Evolutionary conservation across 2,888 invertebrate species (phyloP), one percentile per base, ranked within the genome.

Genomic region (Drosophila cognata): DNA sequence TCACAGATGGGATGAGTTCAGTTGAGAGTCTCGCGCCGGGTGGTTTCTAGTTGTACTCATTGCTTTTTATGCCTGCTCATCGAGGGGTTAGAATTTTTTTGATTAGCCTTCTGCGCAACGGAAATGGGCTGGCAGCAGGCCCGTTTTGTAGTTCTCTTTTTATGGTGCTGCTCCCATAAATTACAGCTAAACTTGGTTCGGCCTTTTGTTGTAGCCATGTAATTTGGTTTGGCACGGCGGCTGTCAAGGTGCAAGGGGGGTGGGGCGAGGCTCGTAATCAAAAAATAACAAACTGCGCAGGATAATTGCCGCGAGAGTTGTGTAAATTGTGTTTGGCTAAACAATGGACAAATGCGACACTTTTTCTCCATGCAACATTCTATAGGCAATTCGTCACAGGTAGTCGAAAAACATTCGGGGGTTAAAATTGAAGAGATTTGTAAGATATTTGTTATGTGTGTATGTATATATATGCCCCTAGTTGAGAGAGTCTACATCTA

Each of bases 71-170:
- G 55, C 59, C 8, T 51, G n/a, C 48, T 62, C 55, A 64, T 61
- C 25, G 68, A 78, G 74, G 89, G 87, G 89, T 90, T 82, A 74
- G 67, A 80, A 81, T 69, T 52, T 56, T 38, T 73, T 83, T 88
- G 88, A 88, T 88, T 88, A 88, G 88, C 88, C 90, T 82, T 91
- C 91, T 90, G 89, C 90, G 84, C 85, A 90, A 65, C 90, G 86
- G 86, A 87, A 90, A 84, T 87, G 86, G 87, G 86, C 69, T 78
- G 85, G 72, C 74, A 53, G 21, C 38, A 43, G 71, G 66, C 64
- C 79, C 82, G 68, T 71, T 77, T 74, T 67, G 74, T 70, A 74
- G 63, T 73, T 76, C 53, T 56, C 28, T 57, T 65, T 74, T 71
- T 69, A 68, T 58, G 70, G 60, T 51, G 52, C 74, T 74, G 63